phyloP scores from a whole-genome alignment of 2,888 invertebrate species.

The Patella depressa region DNA sequence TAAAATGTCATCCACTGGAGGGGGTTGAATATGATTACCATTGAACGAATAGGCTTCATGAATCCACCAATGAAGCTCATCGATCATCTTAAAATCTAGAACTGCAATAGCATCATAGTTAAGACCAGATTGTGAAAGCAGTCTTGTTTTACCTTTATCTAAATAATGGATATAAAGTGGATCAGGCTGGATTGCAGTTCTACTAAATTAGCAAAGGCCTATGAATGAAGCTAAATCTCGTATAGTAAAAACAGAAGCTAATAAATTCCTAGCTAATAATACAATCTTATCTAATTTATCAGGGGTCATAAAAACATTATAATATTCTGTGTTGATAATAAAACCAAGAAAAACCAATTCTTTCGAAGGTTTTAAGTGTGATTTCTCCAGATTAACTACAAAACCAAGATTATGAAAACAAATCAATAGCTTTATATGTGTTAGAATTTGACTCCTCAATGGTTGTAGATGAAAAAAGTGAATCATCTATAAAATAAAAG shows the following conservation, averaged over 20 bases:
- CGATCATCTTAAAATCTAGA: background rate
- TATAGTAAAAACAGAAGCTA: background rate
- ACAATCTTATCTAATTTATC: background rate
- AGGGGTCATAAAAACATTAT: background rate
- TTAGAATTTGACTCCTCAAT: too few species aligned
- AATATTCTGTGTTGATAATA: background rate
- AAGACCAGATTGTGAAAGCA: background rate
- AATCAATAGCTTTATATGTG: too few species aligned
- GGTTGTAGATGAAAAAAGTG: too few species aligned
- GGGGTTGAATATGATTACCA: background rate
- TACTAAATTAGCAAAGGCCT: background rate
- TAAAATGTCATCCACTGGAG: background rate
- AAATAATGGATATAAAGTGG: background rate
- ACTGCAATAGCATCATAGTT: background rate
- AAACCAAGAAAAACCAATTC: background rate
- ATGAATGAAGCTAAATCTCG: background rate
- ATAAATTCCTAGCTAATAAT: background rate
- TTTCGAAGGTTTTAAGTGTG: background rate
- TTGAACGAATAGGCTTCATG: background rate
- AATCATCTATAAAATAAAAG: background rate
- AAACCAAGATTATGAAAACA: too few species aligned
- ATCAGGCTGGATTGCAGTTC: background rate
- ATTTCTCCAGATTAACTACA: background rate
- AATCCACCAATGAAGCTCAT: background rate
- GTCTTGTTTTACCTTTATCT: background rate